Evolutionary conservation across 2,797 vertebrate genomes (phyloP).

Genomic region (Lagorchestes hirsutus): DNA sequence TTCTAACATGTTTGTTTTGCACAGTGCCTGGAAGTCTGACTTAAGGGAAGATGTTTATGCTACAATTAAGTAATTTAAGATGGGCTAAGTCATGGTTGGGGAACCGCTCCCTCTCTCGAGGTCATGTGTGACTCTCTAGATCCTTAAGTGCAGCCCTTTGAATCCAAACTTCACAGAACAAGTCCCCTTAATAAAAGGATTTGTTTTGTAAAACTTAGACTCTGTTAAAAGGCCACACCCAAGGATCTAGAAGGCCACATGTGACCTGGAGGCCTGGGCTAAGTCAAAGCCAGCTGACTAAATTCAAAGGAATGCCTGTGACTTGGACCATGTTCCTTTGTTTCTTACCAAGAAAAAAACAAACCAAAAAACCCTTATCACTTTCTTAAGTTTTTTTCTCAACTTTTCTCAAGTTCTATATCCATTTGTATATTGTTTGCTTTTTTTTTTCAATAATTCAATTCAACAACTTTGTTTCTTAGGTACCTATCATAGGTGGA

Average conservation of each 20-base stretch:
- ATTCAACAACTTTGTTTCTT: background rate
- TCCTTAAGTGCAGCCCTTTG: too few relatives aligned
- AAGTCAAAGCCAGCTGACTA: background rate
- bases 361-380: background rate
- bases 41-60: background rate
- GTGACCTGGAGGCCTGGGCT: background rate
- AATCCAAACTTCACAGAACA: too few relatives aligned
- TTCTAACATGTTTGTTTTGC: background rate
- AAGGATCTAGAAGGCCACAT: too few relatives aligned
- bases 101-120: too few relatives aligned
- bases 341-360: background rate
- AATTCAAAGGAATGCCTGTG: background rate
- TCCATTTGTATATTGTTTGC: background rate
- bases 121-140: too few relatives aligned
- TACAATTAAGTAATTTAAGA: background rate
- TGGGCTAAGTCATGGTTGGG: background rate
- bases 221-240: too few relatives aligned
- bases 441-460: background rate
- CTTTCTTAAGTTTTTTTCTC: background rate
- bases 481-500: background rate
- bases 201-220: too few relatives aligned
- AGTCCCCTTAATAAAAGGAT: too few relatives aligned
- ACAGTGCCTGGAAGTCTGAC: background rate
- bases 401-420: background rate
- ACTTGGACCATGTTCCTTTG: background rate